Percentiles rank a stretch among this genome's conserved stretches.
Evolutionary conservation across 2,113 vertebrate genomes (phyloP).

Genomic region (Mellivora capensis): DNA sequence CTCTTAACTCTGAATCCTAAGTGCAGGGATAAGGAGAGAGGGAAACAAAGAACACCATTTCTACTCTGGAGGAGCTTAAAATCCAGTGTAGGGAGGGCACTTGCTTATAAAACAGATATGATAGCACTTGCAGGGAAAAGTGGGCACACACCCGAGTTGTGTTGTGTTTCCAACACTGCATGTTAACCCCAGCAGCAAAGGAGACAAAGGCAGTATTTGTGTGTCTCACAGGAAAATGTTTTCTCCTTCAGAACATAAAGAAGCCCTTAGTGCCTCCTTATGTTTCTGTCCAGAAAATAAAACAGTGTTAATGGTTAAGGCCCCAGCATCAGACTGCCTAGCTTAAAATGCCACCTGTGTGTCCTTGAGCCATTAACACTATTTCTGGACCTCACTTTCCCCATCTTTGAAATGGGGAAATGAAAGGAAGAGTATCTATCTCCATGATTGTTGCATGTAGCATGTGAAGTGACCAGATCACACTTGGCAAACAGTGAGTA

Average conservation of each 20-base stretch:
- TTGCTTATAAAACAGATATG: not conserved
- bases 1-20: not conserved
- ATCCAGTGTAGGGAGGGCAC: not conserved
- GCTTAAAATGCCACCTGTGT: not conserved
- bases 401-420: slow-evolving; percentile 1
- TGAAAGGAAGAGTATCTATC: not conserved
- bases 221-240: not conserved
- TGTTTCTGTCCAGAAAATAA: not conserved
- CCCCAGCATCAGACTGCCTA: not conserved
- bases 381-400: not conserved
- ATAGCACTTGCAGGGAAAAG: not conserved
- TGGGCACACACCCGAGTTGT: fast-evolving
- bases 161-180: not conserved
- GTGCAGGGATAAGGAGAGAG: not conserved
- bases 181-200: fast-evolving
- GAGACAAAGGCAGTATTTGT: not conserved
- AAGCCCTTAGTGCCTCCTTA: not conserved
- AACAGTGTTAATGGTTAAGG: not conserved
- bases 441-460: not conserved
- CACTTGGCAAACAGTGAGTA: not conserved
- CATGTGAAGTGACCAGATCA: not conserved
- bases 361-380: not conserved
- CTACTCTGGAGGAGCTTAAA: not conserved
- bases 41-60: not conserved
- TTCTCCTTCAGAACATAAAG: not conserved